phyloP scores from a whole-genome alignment of 2,888 invertebrate species.

The Prionchulus punctatus region DNA sequence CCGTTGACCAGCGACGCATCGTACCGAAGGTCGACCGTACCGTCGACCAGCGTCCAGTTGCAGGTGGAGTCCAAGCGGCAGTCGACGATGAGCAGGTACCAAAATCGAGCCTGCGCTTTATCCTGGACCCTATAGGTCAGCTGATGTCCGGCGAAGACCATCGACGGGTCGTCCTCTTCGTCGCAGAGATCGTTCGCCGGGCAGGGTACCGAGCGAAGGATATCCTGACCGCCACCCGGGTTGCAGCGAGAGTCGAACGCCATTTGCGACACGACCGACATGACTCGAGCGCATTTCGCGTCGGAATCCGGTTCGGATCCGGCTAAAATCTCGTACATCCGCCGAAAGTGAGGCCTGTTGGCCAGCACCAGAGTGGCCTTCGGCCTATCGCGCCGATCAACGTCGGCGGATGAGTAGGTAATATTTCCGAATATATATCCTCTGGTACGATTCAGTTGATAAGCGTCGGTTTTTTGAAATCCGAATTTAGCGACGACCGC shows the following conservation, averaged over 20 bases:
- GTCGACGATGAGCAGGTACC: constrained; percentile 12
- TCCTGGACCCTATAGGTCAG: constrained; percentile 85
- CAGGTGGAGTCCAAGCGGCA: constrained; percentile 6
- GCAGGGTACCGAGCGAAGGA: constrained; percentile 71
- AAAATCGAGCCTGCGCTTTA: constrained; percentile 65
- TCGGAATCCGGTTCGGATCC: background rate
- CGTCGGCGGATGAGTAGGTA: constrained; percentile 41
- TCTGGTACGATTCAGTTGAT: constrained; percentile 64
- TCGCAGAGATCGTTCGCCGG: constrained; percentile 53
- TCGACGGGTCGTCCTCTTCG: constrained; percentile 67
- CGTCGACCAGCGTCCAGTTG: background rate
- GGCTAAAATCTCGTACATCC: background rate
- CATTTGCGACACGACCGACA: background rate
- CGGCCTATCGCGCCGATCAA: too few species aligned
- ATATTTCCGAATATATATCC: constrained; percentile 93
- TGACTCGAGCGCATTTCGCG: background rate
- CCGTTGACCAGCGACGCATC: constrained; percentile 94
- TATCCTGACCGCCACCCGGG: constrained; percentile 49
- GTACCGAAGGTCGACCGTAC: constrained; percentile 47
- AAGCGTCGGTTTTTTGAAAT: constrained; percentile 80
- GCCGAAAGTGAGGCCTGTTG: background rate
- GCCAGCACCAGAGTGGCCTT: background rate
- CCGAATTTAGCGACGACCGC: constrained; percentile 91
- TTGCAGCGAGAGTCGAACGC: background rate
- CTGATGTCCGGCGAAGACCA: constrained; percentile 71